phyloP scores from a whole-genome alignment of 1,140 invertebrate species.

The Choristoneura fumiferana region DNA sequence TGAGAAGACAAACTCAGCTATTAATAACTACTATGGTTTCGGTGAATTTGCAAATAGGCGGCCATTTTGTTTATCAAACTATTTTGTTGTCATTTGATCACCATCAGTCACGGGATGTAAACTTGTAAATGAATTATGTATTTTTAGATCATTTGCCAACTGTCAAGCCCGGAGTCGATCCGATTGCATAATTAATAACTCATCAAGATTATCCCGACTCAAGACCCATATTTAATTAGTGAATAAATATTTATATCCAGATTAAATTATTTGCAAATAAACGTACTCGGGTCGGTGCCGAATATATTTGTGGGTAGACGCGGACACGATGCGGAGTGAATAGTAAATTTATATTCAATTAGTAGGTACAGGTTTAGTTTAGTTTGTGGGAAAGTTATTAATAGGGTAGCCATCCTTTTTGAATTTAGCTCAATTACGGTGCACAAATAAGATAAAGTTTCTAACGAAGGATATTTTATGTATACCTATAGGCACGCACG shows the following conservation, averaged over 20 bases:
- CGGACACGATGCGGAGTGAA: too few species aligned
- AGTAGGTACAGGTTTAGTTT: neutral
- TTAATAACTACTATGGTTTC: too few species aligned
- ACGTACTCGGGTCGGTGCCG: neutral
- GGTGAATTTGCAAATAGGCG: too few species aligned
- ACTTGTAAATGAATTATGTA: neutral
- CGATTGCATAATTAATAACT: constrained; percentile 15
- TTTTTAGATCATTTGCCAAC: constrained; percentile 8
- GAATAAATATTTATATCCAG: constrained; percentile 15
- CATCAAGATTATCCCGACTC: constrained; percentile 13
- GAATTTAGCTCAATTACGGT: neutral
- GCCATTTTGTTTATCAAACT: too few species aligned
- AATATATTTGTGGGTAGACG: too few species aligned
- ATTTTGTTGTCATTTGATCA: too few species aligned
- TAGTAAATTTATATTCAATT: too few species aligned
- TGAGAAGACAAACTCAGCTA: too few species aligned
- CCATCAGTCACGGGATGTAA: too few species aligned
- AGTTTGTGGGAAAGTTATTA: neutral
- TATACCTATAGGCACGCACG: too few species aligned
- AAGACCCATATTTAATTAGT: constrained; percentile 6
- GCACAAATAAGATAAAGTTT: neutral
- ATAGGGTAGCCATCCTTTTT: neutral
- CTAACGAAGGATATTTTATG: neutral
- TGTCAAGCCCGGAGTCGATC: neutral
- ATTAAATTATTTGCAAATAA: constrained; percentile 4